These are phyloP conservation scores for Lycocerus yunnanus DNA, from an alignment of 2,888 invertebrate genomes.

Conservation along the genomic window DNA sequence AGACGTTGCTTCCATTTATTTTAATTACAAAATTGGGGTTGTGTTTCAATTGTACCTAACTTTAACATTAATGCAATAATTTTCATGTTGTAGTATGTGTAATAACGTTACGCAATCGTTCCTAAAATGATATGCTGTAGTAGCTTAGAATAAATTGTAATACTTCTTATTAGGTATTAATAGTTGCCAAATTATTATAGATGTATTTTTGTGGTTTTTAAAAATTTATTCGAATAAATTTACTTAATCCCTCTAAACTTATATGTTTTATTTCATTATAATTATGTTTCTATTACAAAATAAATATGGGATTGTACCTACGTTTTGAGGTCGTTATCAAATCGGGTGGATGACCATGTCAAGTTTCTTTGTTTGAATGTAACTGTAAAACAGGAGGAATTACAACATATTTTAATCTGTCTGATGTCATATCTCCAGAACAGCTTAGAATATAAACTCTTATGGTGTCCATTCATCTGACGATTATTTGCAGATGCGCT, in stretches of 20 bases:
- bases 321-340: too few relatives aligned
- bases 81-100: not conserved
- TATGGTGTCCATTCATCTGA: too few relatives aligned
- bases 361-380: too few relatives aligned
- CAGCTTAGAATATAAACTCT: too few relatives aligned
- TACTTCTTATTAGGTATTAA: not conserved
- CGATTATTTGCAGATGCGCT: too few relatives aligned
- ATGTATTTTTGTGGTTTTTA: not conserved
- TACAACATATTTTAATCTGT: too few relatives aligned
- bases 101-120: not conserved
- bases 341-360: too few relatives aligned
- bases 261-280: not conserved
- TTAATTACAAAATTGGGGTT: not conserved
- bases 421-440: too few relatives aligned
- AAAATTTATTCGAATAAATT: not conserved
- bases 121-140: not conserved
- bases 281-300: too few relatives aligned
- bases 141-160: not conserved
- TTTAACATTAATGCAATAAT: not conserved
- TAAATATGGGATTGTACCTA: too few relatives aligned
- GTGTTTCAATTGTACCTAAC: conserved; percentile 4
- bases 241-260: not conserved
- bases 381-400: too few relatives aligned
- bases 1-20: conserved; percentile 5
- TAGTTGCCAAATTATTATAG: not conserved